A percentile compares a stretch with the other conserved stretches of the same genome.
phyloP scores from a whole-genome alignment of 2,113 vertebrate species.

The Uropsilus gracilis region DNA sequence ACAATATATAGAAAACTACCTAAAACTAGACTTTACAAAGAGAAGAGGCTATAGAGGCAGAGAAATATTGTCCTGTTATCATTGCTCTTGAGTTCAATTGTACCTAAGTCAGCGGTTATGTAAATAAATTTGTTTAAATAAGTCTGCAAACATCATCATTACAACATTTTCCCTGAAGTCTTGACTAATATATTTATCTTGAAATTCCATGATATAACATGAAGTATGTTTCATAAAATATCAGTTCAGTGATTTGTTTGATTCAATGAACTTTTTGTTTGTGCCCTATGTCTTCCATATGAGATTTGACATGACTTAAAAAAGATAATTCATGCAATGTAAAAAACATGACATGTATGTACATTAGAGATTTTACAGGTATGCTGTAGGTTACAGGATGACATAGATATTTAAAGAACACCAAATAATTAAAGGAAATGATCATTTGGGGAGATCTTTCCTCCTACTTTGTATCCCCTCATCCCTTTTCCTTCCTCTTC shows the following conservation, averaged over 20 bases:
- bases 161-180: not conserved
- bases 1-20: not conserved
- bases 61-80: not conserved
- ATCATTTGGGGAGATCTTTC: too few relatives aligned
- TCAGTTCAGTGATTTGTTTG: not conserved
- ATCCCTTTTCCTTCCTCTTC: too few relatives aligned
- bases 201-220: not conserved
- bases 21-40: conserved; percentile 34
- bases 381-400: too few relatives aligned
- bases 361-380: too few relatives aligned
- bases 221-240: conserved; percentile 36
- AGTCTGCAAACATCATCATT: conserved; percentile 17
- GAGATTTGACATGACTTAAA: conserved; percentile 21
- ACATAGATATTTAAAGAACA: too few relatives aligned
- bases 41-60: not conserved
- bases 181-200: conserved; percentile 37
- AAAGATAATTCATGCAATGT: not conserved
- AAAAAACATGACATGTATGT: not conserved
- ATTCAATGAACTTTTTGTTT: conserved; percentile 19
- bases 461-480: too few relatives aligned
- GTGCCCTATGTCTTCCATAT: not conserved
- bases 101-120: not conserved
- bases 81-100: not conserved
- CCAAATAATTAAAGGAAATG: too few relatives aligned
- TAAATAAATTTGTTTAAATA: conserved; percentile 40